phyloP scores from a whole-genome alignment of 2,113 vertebrate species.

The Tringa solitaria region DNA sequence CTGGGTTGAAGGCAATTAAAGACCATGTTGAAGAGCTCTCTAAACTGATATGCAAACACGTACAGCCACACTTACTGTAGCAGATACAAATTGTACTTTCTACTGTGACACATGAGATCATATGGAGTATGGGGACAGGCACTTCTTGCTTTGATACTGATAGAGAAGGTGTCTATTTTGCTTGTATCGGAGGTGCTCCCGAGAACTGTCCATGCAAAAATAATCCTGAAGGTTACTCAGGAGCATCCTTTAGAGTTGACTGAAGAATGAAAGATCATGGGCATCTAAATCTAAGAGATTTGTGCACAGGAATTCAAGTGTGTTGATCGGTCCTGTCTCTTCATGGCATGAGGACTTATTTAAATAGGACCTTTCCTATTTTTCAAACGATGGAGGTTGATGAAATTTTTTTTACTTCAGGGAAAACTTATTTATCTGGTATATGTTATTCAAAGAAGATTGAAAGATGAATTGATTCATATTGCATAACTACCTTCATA shows the following conservation, averaged over 20 bases:
- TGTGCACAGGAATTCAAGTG: accelerated
- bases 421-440: neutral
- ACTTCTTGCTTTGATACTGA: neutral
- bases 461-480: neutral
- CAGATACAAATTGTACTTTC: neutral
- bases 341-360: neutral
- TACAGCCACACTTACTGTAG: neutral
- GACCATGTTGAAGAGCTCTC: neutral
- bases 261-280: neutral
- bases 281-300: neutral
- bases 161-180: neutral
- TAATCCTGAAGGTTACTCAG: neutral
- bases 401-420: neutral
- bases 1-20: neutral
- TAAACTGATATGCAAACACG: neutral
- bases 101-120: neutral
- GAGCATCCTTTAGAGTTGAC: neutral
- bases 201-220: neutral
- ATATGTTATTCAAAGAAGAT: neutral
- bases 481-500: neutral
- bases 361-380: neutral
- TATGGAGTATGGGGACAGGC: neutral
- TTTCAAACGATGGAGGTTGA: neutral
- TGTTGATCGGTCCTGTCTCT: neutral
- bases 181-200: neutral